Evolutionary conservation across 2,797 vertebrate species (phyloP).

Genomic region (Myripristis murdjan): DNA sequence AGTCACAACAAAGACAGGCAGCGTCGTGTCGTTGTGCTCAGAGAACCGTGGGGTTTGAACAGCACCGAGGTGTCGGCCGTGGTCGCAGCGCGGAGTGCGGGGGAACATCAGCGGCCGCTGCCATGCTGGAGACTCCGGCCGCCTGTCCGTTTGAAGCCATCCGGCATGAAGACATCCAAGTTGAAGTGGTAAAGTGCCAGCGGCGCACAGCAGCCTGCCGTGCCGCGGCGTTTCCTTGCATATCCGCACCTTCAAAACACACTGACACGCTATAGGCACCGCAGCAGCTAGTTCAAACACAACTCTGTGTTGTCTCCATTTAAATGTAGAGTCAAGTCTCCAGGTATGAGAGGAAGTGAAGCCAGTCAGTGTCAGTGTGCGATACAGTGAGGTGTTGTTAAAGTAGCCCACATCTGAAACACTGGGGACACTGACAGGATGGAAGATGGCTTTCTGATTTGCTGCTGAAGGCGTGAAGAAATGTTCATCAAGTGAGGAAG

Average conservation of each 20-base stretch:
- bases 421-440: neutral
- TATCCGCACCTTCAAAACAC: neutral
- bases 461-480: neutral
- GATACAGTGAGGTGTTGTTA: too few relatives aligned
- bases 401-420: neutral
- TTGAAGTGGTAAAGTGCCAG: slow-evolving; percentile 91
- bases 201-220: neutral
- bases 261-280: too few relatives aligned
- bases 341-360: neutral
- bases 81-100: slow-evolving; percentile 7
- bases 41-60: neutral
- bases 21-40: neutral
- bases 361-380: too few relatives aligned
- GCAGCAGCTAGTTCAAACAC: neutral
- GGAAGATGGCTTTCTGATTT: neutral
- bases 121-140: slow-evolving; percentile 91
- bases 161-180: slow-evolving; percentile 93
- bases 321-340: neutral
- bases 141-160: slow-evolving; percentile 95
- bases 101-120: neutral
- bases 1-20: neutral
- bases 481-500: neutral
- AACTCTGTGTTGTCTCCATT: neutral
- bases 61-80: neutral
- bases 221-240: neutral